Conservation (phyloP, 1,140 invertebrate species). For the Hyles vespertilio region DNA sequence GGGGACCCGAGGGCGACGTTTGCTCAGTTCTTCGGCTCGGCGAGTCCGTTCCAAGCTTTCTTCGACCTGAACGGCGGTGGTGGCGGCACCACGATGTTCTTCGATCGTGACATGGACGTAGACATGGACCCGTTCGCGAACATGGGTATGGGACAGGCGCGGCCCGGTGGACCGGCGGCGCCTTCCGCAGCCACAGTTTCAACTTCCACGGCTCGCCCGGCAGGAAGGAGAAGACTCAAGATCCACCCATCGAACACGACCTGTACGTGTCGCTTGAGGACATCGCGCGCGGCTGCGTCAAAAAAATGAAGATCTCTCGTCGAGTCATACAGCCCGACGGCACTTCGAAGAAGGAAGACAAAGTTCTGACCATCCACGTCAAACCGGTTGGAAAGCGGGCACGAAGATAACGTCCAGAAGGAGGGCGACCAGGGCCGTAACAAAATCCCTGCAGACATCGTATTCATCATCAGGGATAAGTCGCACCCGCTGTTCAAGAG, state of each 20-base stretch:
- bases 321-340: constrained; percentile 92
- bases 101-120: constrained; percentile 85
- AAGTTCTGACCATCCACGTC: constrained; percentile 98
- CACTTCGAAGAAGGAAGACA: constrained; percentile 94
- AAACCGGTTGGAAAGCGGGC: constrained; percentile 99
- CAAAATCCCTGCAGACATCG: constrained; percentile 98
- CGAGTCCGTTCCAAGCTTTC: constrained; percentile 80
- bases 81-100: constrained; percentile 79
- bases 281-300: constrained; percentile 94
- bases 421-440: constrained; percentile 98
- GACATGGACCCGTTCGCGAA: constrained; percentile 84
- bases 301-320: constrained; percentile 99
- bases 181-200: constrained; percentile 94
- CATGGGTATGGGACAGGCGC: constrained; percentile 69
- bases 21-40: constrained; percentile 91
- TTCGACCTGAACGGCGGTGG: constrained; percentile 80
- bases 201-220: constrained; percentile 86
- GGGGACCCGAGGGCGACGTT: constrained; percentile 94
- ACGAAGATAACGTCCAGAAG: constrained; percentile 98
- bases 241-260: constrained; percentile 97
- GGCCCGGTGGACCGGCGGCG: constrained; percentile 76
- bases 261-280: constrained; percentile 96
- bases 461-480: constrained; percentile 99
- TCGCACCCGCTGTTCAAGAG: constrained; percentile 95
- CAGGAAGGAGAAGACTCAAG: constrained; percentile 88